Evolutionary conservation across 1,140 invertebrate genomes (phyloP), one percentile per base, ranked within the genome.

Genomic region (Pogonus chalceus): DNA sequence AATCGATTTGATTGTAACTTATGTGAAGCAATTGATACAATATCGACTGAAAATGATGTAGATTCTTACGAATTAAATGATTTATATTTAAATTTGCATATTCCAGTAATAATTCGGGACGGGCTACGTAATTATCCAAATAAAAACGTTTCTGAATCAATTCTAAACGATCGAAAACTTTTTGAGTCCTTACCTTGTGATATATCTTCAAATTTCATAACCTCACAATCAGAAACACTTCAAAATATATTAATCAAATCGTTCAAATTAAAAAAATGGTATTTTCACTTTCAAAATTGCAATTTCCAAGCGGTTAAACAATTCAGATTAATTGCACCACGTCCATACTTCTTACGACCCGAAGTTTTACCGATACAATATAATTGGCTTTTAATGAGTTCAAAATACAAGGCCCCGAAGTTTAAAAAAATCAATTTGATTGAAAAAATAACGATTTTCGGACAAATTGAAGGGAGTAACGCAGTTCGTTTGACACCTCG

Each of bases 211-310:
- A 67, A 64, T 52, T n/a, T n/a, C n/a, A 43, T 61, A 1, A 20
- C 56, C 35, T 60, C 56, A 16, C 54, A 23, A 0, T 14, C 14
- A 7, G 20, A 35, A 20, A 54, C n/a, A 20, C 20, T 58, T 1
- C 49, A 51, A 20, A 39, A 54, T 23, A 20, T 66, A 1, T 18
- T 65, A 12, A 14, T 53, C n/a, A 62, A 58, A 31, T 49, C 47
- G 1, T 2, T 56, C n/a, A 22, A 53, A 7, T 62, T 62, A 10
- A 77, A 81, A 0, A 81, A 81, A 58, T 90, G 85, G 82, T 92
- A 88, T 66, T 80, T 87, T 1, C 86, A 90, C 60, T 90, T 88
- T 79, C 86, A 90, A 71, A 91, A 91, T 65, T 92, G 89, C 63
- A 84, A 88, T 55, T 81, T 83, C 21, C 75, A 81, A 52, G 83